phyloP scores from a whole-genome alignment of 2,797 vertebrate species.

The Yasuhikotakia modesta region DNA sequence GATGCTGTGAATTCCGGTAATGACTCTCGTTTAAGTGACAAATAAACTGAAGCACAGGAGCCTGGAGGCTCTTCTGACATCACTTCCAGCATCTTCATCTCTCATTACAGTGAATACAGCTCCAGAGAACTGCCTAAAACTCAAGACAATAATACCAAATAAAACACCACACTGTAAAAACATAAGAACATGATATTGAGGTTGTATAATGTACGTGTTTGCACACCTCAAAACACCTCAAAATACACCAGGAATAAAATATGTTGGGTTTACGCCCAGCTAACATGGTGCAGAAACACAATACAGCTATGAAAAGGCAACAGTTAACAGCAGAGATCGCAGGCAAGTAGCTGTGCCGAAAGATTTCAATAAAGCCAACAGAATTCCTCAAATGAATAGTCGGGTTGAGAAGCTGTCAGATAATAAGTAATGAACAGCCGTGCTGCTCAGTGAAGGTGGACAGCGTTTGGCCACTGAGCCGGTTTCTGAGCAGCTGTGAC shows the following conservation, averaged over 20 bases:
- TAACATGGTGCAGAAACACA: conserved; percentile 15
- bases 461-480: conserved; percentile 19
- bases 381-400: conserved; percentile 59
- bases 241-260: conserved; percentile 8
- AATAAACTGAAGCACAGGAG: conserved; percentile 3
- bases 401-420: conserved; percentile 49
- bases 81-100: conserved; percentile 29
- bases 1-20: neutral
- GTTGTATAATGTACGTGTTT: neutral
- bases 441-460: conserved; percentile 46
- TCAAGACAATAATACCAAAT: conserved; percentile 21
- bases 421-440: conserved; percentile 62
- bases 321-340: conserved; percentile 47
- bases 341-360: conserved; percentile 48
- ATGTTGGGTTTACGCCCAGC: neutral
- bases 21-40: conserved; percentile 13
- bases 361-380: conserved; percentile 61
- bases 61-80: conserved; percentile 18
- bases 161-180: conserved; percentile 25
- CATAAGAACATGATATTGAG: neutral
- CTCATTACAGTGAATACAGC: conserved; percentile 29
- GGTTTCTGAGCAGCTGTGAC: conserved; percentile 53
- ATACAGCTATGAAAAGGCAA: conserved; percentile 45
- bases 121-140: conserved; percentile 6
- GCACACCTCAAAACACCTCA: neutral